Conservation (phyloP, 1,140 invertebrate genomes). For the Protaetia brevitarsis region DNA sequence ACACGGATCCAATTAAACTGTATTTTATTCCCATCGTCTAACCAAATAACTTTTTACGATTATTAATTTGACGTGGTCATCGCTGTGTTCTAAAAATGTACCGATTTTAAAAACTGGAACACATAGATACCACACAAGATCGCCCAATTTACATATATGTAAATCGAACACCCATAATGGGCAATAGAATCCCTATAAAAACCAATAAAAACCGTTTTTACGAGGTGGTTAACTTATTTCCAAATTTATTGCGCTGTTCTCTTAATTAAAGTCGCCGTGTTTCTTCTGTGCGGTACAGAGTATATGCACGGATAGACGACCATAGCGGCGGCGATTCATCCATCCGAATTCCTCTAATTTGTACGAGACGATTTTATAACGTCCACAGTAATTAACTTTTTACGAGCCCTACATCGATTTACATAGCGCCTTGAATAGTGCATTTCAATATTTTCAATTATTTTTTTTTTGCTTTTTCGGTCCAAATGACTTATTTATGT, state of each 20-base stretch:
- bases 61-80: too few relatives aligned
- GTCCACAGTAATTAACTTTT: constrained; percentile 13
- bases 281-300: not conserved
- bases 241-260: constrained; percentile 7
- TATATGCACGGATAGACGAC: not conserved
- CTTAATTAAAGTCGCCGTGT: constrained; percentile 8
- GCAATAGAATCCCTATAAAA: constrained; percentile 6
- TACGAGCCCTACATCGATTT: constrained; percentile 12
- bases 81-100: too few relatives aligned
- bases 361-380: constrained; percentile 15
- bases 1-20: too few relatives aligned
- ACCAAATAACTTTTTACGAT: too few relatives aligned
- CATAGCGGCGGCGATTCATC: too few relatives aligned
- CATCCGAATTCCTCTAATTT: constrained; percentile 16
- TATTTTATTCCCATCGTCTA: too few relatives aligned
- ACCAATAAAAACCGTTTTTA: constrained; percentile 15
- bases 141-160: constrained; percentile 7
- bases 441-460: constrained; percentile 12
- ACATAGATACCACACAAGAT: not conserved
- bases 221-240: constrained; percentile 7
- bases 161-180: not conserved
- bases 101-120: not conserved
- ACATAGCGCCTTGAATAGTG: constrained; percentile 12
- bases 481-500: not conserved
- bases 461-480: not conserved